Percentiles rank a stretch among this genome's conserved stretches.
Evolutionary conservation across 1,140 invertebrate genomes (phyloP).

Genomic region (Bombus cullumanus): DNA sequence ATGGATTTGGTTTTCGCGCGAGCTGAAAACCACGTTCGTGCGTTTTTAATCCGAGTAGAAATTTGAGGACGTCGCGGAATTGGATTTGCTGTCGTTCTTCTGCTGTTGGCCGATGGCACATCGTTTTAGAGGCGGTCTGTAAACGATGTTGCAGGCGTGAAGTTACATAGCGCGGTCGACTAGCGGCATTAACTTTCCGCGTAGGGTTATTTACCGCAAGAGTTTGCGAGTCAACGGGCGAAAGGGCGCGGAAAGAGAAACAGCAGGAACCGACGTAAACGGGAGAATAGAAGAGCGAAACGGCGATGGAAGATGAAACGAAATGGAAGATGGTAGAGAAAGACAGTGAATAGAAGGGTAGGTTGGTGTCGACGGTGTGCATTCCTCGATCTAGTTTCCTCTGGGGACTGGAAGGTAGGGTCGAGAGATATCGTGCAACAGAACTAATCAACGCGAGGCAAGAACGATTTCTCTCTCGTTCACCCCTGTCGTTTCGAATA

Average conservation of each 20-base stretch:
- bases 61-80: no score
- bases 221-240: constrained; percentile 32
- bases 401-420: constrained; percentile 57
- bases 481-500: constrained; percentile 54
- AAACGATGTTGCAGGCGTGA: constrained; percentile 1
- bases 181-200: constrained; percentile 44
- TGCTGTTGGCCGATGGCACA: no score
- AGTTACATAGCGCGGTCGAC: constrained; percentile 20
- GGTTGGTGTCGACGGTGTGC: constrained; percentile 22
- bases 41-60: no score
- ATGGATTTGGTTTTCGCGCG: background rate
- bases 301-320: background rate
- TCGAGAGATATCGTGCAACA: constrained; percentile 67
- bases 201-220: constrained; percentile 62
- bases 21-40: no score
- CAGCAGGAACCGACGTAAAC: background rate
- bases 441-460: constrained; percentile 73
- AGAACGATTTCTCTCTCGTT: constrained; percentile 67
- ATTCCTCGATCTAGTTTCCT: constrained; percentile 62
- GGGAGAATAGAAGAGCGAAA: background rate
- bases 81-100: no score
- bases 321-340: background rate
- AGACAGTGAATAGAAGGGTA: background rate
- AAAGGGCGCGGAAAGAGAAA: constrained; percentile 6
- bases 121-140: constrained; percentile 35